These are phyloP conservation scores for Desmophyllum pertusum DNA, from an alignment of 92 coral and sea anemone genomes.

Conservation along the genomic window DNA sequence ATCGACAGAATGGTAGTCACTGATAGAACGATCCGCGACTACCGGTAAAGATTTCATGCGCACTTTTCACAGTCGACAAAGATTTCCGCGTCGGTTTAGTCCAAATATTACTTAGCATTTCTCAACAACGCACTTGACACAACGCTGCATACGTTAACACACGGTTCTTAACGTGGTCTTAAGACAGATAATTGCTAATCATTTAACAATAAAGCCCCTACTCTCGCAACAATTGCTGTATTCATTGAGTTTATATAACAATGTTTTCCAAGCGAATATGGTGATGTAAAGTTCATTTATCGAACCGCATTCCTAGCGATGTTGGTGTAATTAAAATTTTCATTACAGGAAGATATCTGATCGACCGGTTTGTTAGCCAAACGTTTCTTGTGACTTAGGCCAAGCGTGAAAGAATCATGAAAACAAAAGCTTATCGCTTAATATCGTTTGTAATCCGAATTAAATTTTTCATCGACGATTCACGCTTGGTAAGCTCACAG, in stretches of 20 bases:
- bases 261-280: not conserved
- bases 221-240: not conserved
- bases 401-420: not conserved
- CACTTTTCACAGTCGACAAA: not conserved
- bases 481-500: not conserved
- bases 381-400: not conserved
- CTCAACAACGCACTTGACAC: not conserved
- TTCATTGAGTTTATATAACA: not conserved
- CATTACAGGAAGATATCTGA: slow-evolving; percentile 8
- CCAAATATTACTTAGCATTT: slow-evolving; percentile 9
- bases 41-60: not conserved
- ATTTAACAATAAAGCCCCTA: not conserved
- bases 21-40: not conserved
- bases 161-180: not conserved
- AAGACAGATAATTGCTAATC: not conserved
- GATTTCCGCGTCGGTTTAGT: not conserved
- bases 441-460: not conserved
- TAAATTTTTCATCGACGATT: not conserved
- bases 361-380: slow-evolving; percentile 9
- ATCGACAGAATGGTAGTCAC: not conserved
- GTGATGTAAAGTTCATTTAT: not conserved
- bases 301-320: not conserved
- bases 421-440: not conserved
- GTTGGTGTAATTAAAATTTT: slow-evolving; percentile 6
- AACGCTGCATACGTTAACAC: not conserved